Evolutionary conservation across 2,797 vertebrate species (phyloP), one percentile per base, ranked within the genome.

Genomic region (Toxotes lorentzi): DNA sequence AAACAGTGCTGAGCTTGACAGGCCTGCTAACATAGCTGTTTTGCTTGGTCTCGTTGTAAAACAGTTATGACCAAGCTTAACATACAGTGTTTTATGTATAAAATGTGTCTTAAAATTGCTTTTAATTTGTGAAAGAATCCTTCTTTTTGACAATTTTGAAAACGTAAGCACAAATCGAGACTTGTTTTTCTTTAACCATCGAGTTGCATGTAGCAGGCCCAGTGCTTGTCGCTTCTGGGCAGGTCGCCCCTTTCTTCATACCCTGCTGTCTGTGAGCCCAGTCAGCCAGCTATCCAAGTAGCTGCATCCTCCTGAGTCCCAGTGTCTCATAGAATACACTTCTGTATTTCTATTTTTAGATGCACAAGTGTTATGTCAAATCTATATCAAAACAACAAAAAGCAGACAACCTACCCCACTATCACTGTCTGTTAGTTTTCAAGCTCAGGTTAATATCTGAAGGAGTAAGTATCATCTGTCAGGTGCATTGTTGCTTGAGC

Each of bases 311-410:
- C 77, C 43, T 12, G 54, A 72, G 54, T 41, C 63, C 27, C 53
- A 45, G 2, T 38, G 43, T 86, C 73, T 87, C 71, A 60, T 27
- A 45, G 57, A 59, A 66, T 69, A 68, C 40, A 27, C 56, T 74
- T 87, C 78, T 84, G 30, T 51, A 75, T 60, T 47, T 64, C 53
- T 85, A 79, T 82, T 79, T 80, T 86, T 82, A 82, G 66, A 68
- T 17, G 23, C 61, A 58, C 30, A n/a, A 61, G 61, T 64, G 34
- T 71, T 57, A 21, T 54, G 57, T 79, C 24, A 50, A 72, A 68
- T 70, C 53, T 32, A 70, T 47, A 64, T 50, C 70, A 62, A 56
- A 57, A 57, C 65, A 48, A 38, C 47, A 68, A 57, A 56, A 50
- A 73, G 48, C 23, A 38, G n/a, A 1, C 48, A 51, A 80, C 19